Conservation (phyloP, 2,888 invertebrate species). For the Sinohyriopsis cumingii region DNA sequence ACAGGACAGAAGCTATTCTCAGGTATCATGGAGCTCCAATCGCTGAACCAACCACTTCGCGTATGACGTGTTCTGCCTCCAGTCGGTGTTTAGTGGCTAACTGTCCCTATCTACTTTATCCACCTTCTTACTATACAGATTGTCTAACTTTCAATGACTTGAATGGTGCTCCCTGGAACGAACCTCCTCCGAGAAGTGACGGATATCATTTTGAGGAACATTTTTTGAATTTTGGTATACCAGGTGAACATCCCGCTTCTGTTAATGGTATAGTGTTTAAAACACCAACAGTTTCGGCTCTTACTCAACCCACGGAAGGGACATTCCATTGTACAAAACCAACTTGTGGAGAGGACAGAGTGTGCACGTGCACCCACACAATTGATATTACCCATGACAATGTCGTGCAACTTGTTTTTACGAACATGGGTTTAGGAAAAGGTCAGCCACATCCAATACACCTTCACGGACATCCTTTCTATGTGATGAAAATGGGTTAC, state of each 20-base stretch:
- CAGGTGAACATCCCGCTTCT: conserved; percentile 15
- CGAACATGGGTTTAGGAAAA: conserved; percentile 23
- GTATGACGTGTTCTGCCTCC: conserved; percentile 10
- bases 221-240: conserved; percentile 32
- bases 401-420: conserved; percentile 36
- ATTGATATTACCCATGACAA: conserved; percentile 19
- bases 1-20: conserved; percentile 24
- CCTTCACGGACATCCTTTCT: conserved; percentile 57
- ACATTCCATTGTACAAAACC: conserved; percentile 7
- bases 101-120: conserved; percentile 26
- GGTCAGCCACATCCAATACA: conserved; percentile 51
- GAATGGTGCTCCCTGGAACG: not conserved
- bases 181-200: not conserved
- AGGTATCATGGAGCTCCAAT: conserved; percentile 15
- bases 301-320: conserved; percentile 14
- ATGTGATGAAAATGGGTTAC: conserved; percentile 51
- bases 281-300: conserved; percentile 11
- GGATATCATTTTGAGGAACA: conserved; percentile 17
- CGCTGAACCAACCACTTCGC: conserved; percentile 13
- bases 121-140: conserved; percentile 1
- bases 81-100: conserved; percentile 23
- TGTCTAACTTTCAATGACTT: conserved; percentile 21
- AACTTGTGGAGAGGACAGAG: conserved; percentile 13
- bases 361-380: conserved; percentile 30
- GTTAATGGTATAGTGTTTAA: conserved; percentile 20